Base-by-base conservation (phyloP, 53 echinoderm and acorn worm species). In the Paelopatides confundens region DNA sequence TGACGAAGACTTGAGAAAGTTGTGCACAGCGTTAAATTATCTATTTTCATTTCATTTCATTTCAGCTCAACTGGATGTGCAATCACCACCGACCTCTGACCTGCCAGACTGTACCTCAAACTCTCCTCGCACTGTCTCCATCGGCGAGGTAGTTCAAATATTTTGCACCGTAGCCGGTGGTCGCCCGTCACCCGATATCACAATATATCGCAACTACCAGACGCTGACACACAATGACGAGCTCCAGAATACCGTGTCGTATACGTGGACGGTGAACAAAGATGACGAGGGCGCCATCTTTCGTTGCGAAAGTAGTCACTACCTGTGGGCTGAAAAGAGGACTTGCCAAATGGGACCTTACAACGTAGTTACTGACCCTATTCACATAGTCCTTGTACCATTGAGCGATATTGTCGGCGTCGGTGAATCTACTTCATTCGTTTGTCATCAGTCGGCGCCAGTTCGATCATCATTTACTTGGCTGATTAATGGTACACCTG, bases 81-180 rank as follows among this genome's bases (percentile, higher is more conserved):
- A 63, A 24, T 27, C 87, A 46, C 77, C 96, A 0, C 96, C 96
- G 2, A 39, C 77, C 27, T 68, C 35, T 18, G 96, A 96, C 67
- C 94, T 94, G 8, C 69, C 86, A 7, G 88, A 91, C 88, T 85
- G 63, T 48, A 78, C 88, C 66, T 86, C 83, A 47, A 87, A 88
- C 31, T 50, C 93, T 14, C 71, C 68, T 0, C 63, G 63, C 65
- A 52, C 81, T 74, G 90, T 96, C 21, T 88, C 86, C 12, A 69
- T 92, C 15, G 94, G 92, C 3, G 94, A 92, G 53, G 92, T 69
- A 12, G 74, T 96, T 62, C 66, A 89, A 21, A 33, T 96, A 29
- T 51, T 87, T 8, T 96, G 96, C 54, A 85, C 94, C 5, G 89
- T 94, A 0, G 85, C 90, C 5, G 96, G 96, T 37, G 96, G 96